Conservation (phyloP, 1,140 invertebrate species). For the Manduca sexta region DNA sequence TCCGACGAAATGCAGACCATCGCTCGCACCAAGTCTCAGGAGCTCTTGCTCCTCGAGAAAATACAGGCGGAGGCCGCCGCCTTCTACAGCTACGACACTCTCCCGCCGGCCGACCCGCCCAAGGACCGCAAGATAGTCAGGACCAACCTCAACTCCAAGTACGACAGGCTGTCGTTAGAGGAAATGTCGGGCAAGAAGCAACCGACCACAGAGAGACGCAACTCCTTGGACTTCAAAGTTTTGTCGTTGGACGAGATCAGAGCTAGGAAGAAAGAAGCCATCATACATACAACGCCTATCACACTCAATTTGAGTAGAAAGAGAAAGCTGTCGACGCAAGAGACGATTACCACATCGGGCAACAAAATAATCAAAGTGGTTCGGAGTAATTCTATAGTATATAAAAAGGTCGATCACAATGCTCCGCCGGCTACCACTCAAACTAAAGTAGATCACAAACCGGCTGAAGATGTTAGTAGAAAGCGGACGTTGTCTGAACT, state of each 20-base stretch:
- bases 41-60: constrained; percentile 78
- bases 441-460: constrained; percentile 34
- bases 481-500: constrained; percentile 55
- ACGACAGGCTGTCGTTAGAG: constrained; percentile 49
- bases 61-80: constrained; percentile 80
- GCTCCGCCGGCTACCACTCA: constrained; percentile 20
- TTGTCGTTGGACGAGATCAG: constrained; percentile 57
- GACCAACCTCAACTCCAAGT: constrained; percentile 40
- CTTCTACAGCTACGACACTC: constrained; percentile 75
- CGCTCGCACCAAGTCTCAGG: constrained; percentile 75
- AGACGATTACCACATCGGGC: constrained; percentile 50
- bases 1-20: constrained; percentile 33
- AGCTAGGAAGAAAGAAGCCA: constrained; percentile 46
- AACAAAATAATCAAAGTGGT: constrained; percentile 65
- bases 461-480: constrained; percentile 27
- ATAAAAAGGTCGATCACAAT: constrained; percentile 54
- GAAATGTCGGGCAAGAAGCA: constrained; percentile 49
- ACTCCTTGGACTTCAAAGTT: constrained; percentile 56
- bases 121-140: constrained; percentile 44
- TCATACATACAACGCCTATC: constrained; percentile 43
- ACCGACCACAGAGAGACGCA: constrained; percentile 20
- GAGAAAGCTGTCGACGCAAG: constrained; percentile 53
- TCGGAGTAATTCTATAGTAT: constrained; percentile 61
- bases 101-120: constrained; percentile 21
- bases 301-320: constrained; percentile 50